Conservation (phyloP, 2,797 vertebrate genomes). For the Melanotaenia maccullochi region DNA sequence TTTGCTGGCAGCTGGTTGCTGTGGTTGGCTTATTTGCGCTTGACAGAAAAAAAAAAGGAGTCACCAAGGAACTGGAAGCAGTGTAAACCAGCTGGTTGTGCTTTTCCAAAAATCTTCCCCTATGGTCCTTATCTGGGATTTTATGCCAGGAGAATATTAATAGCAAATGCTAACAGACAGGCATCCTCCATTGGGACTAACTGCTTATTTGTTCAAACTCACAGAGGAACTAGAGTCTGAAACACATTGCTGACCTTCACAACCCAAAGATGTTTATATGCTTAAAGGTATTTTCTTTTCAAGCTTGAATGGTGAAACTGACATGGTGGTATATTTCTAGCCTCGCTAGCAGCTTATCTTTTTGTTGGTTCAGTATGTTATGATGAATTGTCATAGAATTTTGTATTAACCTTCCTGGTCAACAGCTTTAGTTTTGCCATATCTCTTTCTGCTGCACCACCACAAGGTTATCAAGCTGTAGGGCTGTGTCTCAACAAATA, state of each 20-base stretch:
- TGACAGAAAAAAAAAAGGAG: slow-evolving; percentile 43
- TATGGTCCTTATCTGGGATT: slow-evolving; percentile 38
- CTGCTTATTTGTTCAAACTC: slow-evolving; percentile 55
- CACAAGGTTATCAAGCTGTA: background rate
- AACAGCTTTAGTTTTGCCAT: background rate
- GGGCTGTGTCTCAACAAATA: background rate
- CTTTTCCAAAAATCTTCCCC: slow-evolving; percentile 52
- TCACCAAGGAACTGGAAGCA: slow-evolving; percentile 53
- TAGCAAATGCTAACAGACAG: slow-evolving; percentile 40
- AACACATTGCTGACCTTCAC: slow-evolving; percentile 52
- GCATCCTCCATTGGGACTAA: slow-evolving; percentile 30
- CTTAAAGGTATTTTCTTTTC: slow-evolving; percentile 20
- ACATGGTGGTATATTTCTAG: background rate
- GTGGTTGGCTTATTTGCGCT: slow-evolving; percentile 31
- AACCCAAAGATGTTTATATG: slow-evolving; percentile 24
- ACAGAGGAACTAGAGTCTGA: slow-evolving; percentile 38
- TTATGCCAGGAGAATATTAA: slow-evolving; percentile 60
- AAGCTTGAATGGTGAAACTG: background rate
- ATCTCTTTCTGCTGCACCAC: background rate
- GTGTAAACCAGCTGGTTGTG: slow-evolving; percentile 48
- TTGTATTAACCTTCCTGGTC: background rate
- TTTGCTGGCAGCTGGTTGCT: slow-evolving; percentile 11
- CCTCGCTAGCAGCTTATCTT: background rate
- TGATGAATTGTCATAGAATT: background rate
- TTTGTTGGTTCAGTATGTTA: background rate